Base-by-base conservation (phyloP, 2,888 invertebrate species). In the Heliconius charithonia region DNA sequence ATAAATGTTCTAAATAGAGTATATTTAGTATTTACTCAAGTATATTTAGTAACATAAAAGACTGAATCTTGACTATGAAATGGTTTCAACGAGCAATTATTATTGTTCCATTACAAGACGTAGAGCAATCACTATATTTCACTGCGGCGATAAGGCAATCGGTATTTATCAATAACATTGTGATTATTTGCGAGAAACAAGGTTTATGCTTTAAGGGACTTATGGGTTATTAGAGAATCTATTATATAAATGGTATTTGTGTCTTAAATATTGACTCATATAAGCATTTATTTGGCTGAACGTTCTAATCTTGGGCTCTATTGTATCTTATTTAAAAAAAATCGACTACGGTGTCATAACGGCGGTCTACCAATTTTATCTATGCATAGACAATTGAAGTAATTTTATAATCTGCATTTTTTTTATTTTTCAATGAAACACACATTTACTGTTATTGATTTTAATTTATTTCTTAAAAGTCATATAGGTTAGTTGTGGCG, bases 51-150 rank as follows among this genome's bases (percentile, higher is more conserved):
- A 59, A 59, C n/a, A 59, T 59, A n/a, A 59, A 63, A 77, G 69
- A 71, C 81, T 79, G 69, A 75, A 79, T 65, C 79, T 62, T 19
- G 80, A 76, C 70, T 82, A 72, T 73, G 73, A 78, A 82, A 80
- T 66, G 71, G 32, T 73, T 78, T 77, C 75, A 81, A 82, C 75
- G 77, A 76, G 63, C 78, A 75, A 80, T 82, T 74, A 80, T 82
- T 74, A 81, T 81, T 62, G 79, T 77, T 75, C 76, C 62, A 82
- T 79, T 79, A 75, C 75, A 62, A 32, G 25, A 77, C 73, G 76
- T 32, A 63, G 41, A 19, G 67, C 73, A 76, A 79, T 80, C 74
- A 79, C 65, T 51, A 77, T 70, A 80, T 77, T 77, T 77, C 66
- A 45, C 37, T 29, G 29, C 22, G 13, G 56, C 56, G 32, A 59